phyloP scores from a whole-genome alignment of 2,797 vertebrate genomes.

The Gephyroberyx darwinii region DNA sequence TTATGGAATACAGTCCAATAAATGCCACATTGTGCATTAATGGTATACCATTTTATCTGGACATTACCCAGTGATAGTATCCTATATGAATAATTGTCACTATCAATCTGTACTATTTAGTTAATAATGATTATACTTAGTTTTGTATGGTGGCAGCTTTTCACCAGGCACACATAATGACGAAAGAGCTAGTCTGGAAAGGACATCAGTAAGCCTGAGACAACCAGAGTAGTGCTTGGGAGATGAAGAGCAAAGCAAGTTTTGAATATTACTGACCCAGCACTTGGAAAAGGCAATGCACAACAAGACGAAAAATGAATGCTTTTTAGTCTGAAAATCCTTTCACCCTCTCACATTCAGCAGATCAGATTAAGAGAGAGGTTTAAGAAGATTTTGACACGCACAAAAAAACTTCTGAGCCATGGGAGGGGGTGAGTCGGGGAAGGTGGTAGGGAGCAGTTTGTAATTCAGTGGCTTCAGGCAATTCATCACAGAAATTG shows the following conservation, averaged over 20 bases:
- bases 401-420: slow-evolving; percentile 90
- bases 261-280: slow-evolving; percentile 99
- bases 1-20: slow-evolving; percentile 25
- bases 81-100: slow-evolving; percentile 56
- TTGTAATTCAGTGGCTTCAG: slow-evolving; percentile 99
- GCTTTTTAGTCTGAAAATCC: slow-evolving; percentile 98
- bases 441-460: slow-evolving; percentile 84
- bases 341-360: slow-evolving; percentile 99
- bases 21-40: slow-evolving; percentile 14
- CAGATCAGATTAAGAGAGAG: slow-evolving; percentile 99
- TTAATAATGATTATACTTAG: slow-evolving; percentile 71
- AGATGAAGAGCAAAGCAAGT: slow-evolving; percentile 86
- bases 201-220: slow-evolving; percentile 73
- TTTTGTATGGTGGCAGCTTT: slow-evolving; percentile 69
- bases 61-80: slow-evolving; percentile 23
- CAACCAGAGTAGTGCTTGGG: slow-evolving; percentile 60
- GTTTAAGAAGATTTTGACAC: slow-evolving; percentile 99
- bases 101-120: slow-evolving; percentile 58
- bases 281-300: slow-evolving; percentile 97
- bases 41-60: slow-evolving; percentile 30
- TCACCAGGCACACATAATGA: slow-evolving; percentile 63
- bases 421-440: slow-evolving; percentile 86
- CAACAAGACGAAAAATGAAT: slow-evolving; percentile 97
- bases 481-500: slow-evolving; percentile 99
- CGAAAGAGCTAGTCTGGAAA: slow-evolving; percentile 62